Conservation (phyloP, 1,140 invertebrate species). For the Ips nitidus region DNA sequence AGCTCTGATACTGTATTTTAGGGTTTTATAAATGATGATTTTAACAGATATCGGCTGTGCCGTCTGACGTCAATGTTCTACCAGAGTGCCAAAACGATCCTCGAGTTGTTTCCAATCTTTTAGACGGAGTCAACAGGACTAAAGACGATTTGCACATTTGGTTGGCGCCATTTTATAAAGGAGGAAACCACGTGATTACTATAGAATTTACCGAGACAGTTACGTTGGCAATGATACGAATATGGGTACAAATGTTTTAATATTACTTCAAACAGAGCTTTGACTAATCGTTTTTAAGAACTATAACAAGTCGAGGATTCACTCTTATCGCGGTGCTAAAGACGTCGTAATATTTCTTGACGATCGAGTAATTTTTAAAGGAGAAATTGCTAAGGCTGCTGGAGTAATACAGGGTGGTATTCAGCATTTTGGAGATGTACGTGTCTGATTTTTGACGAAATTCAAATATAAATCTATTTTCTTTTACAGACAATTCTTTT, state of each 20-base stretch:
- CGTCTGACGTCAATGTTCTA: slow-evolving; percentile 62
- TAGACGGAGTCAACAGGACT: slow-evolving; percentile 72
- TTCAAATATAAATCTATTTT: neutral
- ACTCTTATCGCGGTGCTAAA: slow-evolving; percentile 74
- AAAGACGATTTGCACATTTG: slow-evolving; percentile 77
- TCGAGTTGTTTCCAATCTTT: slow-evolving; percentile 63
- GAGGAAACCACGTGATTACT: slow-evolving; percentile 60
- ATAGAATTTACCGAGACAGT: slow-evolving; percentile 61
- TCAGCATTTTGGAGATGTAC: slow-evolving; percentile 78
- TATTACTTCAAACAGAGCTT: neutral
- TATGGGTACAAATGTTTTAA: slow-evolving; percentile 66
- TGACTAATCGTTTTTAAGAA: slow-evolving; percentile 61
- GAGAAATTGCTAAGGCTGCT: slow-evolving; percentile 77
- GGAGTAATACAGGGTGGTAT: slow-evolving; percentile 69
- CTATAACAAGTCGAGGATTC: slow-evolving; percentile 84
- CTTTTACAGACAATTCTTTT: slow-evolving; percentile 76
- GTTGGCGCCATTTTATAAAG: slow-evolving; percentile 65
- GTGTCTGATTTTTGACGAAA: slow-evolving; percentile 37
- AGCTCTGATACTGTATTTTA: neutral
- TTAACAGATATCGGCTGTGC: slow-evolving; percentile 60
- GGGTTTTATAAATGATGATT: neutral
- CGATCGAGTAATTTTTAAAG: slow-evolving; percentile 68
- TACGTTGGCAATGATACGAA: slow-evolving; percentile 69
- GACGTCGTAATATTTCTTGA: slow-evolving; percentile 72
- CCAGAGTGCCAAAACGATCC: slow-evolving; percentile 62